Percentiles rank a stretch among this genome's conserved stretches.
These are phyloP conservation scores for Bryconaethiops microstoma DNA, from an alignment of 2,797 vertebrate species.

Conservation along the genomic window DNA sequence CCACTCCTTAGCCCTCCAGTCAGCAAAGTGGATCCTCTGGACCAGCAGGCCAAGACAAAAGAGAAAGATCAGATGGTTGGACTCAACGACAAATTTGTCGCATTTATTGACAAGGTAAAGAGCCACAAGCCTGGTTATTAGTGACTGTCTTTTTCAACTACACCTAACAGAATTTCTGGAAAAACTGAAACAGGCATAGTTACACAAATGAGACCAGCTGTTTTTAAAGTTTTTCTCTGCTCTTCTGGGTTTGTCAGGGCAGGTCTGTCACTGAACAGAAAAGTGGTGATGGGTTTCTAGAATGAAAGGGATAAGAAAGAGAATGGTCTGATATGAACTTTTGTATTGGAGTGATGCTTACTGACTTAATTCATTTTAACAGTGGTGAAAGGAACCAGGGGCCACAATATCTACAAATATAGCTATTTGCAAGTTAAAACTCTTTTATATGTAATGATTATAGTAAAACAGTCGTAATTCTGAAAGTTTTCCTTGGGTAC, in stretches of 20 bases:
- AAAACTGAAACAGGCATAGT: neutral
- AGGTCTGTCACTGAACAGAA: neutral
- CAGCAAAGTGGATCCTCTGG: slow-evolving; percentile 46
- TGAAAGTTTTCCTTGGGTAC: too few relatives aligned
- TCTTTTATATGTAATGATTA: too few relatives aligned
- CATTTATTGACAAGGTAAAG: slow-evolving; percentile 72
- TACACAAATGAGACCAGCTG: neutral
- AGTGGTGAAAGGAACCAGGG: too few relatives aligned
- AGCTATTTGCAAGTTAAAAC: too few relatives aligned
- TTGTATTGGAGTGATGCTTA: too few relatives aligned
- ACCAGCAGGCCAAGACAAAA: slow-evolving; percentile 56
- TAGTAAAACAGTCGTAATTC: too few relatives aligned
- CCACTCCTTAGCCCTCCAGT: slow-evolving; percentile 3
- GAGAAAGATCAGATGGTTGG: slow-evolving; percentile 74
- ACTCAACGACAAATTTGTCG: slow-evolving; percentile 76
- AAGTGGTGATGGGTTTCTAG: neutral
- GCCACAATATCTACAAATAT: too few relatives aligned
- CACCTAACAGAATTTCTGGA: neutral
- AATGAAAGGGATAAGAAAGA: neutral
- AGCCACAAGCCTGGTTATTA: neutral
- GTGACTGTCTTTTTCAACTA: neutral
- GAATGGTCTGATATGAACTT: too few relatives aligned
- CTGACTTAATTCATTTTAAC: too few relatives aligned
- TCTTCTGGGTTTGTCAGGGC: neutral
- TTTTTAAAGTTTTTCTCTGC: neutral